Evolutionary conservation across 92 coral and sea anemone genomes (phyloP), one percentile per base, ranked within the genome.

Genomic region (Scolanthus callimorphus): DNA sequence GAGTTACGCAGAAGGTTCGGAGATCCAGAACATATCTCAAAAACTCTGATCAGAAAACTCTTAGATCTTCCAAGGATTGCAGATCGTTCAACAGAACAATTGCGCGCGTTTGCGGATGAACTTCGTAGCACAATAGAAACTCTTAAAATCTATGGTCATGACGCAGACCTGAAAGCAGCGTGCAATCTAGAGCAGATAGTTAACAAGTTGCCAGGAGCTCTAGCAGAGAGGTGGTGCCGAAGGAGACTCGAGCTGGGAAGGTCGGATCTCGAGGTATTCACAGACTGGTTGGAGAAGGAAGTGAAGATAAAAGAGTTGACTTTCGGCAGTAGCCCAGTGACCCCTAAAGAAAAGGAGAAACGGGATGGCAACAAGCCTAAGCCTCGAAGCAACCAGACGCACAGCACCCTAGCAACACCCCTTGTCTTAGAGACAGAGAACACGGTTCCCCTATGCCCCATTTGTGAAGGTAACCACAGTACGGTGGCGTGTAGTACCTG

Each of bases 81-180:
- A 17, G 69, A 60, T 19, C 68, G 60, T 13, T 29, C 48, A n/a
- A 44, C 63, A 20, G 17, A 29, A 41, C 52, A 17, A 25, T 2
- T 60, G 44, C 59, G 69, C 17, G 24, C 45, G 9, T 60, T 71
- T 34, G 78, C 76, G 20, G 70, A 67, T 57, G 65, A 59, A 22
- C 47, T 69, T 11, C 77, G 69, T 59, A 60, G 57, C 41, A 54
- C 63, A 20, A 64, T 69, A 17, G 54, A 57, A 13, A 51, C 57
- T 29, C 12, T 77, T 21, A 63, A 73, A 12, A 59, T 12, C 9
- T 68, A 68, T 46, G 57, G 57, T 31, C 57, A 68, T 28, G 23
- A 21, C 31, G 74, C 65, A 17, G 57, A 70, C 20, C 21, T 59
- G 23, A 39, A 49, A 38, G 67, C 67, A 25, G 76, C 58, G 17